phyloP scores from a whole-genome alignment of 2,113 vertebrate species.

The Zosterops pallidus region DNA sequence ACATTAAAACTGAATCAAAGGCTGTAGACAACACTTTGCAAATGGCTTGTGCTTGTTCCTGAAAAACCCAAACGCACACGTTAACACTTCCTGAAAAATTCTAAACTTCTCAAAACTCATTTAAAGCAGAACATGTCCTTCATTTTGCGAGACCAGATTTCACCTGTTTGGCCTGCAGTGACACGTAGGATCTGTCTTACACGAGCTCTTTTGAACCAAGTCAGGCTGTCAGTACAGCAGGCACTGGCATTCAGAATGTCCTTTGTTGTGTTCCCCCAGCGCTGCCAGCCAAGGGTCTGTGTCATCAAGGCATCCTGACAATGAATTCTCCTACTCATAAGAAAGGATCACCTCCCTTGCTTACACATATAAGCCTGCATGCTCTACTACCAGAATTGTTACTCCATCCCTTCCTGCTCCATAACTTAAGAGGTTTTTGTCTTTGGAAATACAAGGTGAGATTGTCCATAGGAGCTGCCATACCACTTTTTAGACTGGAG shows the following conservation, averaged over 20 bases:
- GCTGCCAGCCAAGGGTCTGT: background rate
- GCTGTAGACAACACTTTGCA: slow-evolving; percentile 93
- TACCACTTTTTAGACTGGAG: background rate
- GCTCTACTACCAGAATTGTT: background rate
- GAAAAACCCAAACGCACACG: background rate
- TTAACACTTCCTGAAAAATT: background rate
- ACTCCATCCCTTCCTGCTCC: background rate
- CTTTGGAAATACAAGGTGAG: background rate
- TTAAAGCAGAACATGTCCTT: background rate
- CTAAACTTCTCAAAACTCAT: background rate
- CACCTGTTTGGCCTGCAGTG: background rate
- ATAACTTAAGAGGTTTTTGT: background rate
- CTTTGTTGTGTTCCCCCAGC: background rate
- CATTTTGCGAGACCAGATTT: background rate
- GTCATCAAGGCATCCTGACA: background rate
- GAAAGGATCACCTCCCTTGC: background rate
- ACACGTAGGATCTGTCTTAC: background rate
- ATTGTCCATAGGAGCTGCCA: background rate
- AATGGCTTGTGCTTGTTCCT: slow-evolving; percentile 96
- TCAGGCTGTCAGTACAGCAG: background rate
- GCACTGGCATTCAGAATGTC: background rate
- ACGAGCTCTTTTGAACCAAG: background rate
- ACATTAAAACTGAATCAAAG: slow-evolving; percentile 89
- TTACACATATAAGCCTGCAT: background rate
- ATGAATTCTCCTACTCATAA: background rate